These are phyloP conservation scores for Sitophilus oryzae DNA, from an alignment of 1,140 invertebrate species.

Conservation along the genomic window DNA sequence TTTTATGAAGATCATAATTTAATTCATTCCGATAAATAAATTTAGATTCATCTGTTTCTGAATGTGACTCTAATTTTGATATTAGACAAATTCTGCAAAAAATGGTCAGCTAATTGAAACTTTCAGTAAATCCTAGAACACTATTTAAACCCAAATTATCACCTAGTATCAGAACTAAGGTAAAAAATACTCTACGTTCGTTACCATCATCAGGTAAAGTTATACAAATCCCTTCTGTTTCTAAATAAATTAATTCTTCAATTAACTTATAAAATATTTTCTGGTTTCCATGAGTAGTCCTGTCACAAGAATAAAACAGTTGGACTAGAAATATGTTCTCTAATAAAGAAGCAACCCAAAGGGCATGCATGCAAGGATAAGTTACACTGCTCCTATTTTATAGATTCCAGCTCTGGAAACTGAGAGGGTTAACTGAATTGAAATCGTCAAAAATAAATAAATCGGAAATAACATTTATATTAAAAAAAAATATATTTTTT, in stretches of 20 bases:
- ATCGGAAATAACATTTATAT: conserved; percentile 13
- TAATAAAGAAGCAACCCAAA: conserved; percentile 10
- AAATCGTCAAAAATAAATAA: conserved; percentile 12
- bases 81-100: too few relatives aligned
- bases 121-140: too few relatives aligned
- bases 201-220: too few relatives aligned
- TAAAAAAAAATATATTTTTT: not conserved
- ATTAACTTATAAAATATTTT: too few relatives aligned
- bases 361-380: conserved; percentile 8
- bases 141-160: too few relatives aligned
- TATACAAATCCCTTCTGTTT: too few relatives aligned
- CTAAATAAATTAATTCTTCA: too few relatives aligned
- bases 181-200: too few relatives aligned
- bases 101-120: too few relatives aligned
- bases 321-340: conserved; percentile 37
- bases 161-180: too few relatives aligned
- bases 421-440: conserved; percentile 12
- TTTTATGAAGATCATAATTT: conserved; percentile 6
- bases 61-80: conserved; percentile 20
- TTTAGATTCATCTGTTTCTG: conserved; percentile 16
- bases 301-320: conserved; percentile 35
- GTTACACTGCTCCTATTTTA: conserved; percentile 14
- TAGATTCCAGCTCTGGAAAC: conserved; percentile 10
- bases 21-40: conserved; percentile 1
- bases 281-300: too few relatives aligned